Conservation (phyloP, 1,140 invertebrate species). For the Eueides isabella region DNA sequence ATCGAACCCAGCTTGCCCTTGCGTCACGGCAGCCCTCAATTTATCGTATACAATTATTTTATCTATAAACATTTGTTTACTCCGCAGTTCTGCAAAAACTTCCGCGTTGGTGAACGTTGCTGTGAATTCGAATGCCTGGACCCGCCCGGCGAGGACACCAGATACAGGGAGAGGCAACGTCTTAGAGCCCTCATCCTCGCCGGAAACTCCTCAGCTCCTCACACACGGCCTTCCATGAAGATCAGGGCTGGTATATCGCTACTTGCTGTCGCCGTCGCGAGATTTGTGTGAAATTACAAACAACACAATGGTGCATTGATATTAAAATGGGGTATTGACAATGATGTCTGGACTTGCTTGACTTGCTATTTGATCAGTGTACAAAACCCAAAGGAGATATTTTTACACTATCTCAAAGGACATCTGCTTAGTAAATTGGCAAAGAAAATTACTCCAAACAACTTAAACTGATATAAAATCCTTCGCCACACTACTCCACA, state of each 20-base stretch:
- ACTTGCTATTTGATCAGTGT: background rate
- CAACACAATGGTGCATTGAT: constrained; percentile 10
- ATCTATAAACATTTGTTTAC: constrained; percentile 15
- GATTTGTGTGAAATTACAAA: constrained; percentile 57
- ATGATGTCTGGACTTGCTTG: background rate
- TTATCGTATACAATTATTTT: background rate
- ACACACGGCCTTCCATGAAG: constrained; percentile 52
- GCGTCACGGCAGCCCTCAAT: too few relatives aligned
- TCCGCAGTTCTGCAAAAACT: constrained; percentile 88
- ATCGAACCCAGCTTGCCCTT: too few relatives aligned
- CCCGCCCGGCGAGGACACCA: constrained; percentile 84
- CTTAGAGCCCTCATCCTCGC: constrained; percentile 82
- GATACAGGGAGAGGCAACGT: constrained; percentile 83
- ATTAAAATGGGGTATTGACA: constrained; percentile 16
- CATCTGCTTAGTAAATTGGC: background rate
- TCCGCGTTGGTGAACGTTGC: constrained; percentile 88
- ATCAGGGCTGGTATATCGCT: constrained; percentile 64
- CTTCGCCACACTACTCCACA: background rate
- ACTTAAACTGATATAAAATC: constrained; percentile 15
- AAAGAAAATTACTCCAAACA: constrained; percentile 7
- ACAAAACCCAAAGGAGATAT: background rate
- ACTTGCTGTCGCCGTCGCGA: constrained; percentile 61
- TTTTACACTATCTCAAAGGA: constrained; percentile 5
- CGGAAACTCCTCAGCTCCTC: constrained; percentile 81
- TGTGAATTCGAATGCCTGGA: constrained; percentile 91